Evolutionary conservation across 2,888 invertebrate genomes (phyloP).

Genomic region (Flexamia atlantica): DNA sequence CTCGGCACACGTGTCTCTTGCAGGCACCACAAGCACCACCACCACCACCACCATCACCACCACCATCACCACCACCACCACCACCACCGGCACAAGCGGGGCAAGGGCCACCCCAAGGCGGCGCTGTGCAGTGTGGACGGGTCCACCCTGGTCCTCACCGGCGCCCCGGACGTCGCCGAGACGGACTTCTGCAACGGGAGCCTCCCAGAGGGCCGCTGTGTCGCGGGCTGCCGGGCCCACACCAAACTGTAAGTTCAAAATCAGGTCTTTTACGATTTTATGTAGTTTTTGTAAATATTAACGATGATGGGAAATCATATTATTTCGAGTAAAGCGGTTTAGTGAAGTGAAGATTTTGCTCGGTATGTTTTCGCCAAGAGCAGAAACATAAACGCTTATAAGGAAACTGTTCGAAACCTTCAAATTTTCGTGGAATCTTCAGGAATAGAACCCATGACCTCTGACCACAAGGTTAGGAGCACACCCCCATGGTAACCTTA

Average conservation of each 20-base stretch:
- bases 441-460: too few relatives aligned
- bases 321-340: too few relatives aligned
- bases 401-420: too few relatives aligned
- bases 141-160: constrained; percentile 67
- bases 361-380: too few relatives aligned
- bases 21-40: constrained; percentile 71
- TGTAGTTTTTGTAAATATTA: too few relatives aligned
- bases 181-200: constrained; percentile 61
- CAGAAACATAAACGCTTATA: too few relatives aligned
- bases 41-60: constrained; percentile 70
- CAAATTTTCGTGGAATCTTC: too few relatives aligned
- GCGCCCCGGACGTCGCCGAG: constrained; percentile 51
- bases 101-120: constrained; percentile 64
- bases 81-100: constrained; percentile 68
- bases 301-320: too few relatives aligned
- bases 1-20: constrained; percentile 65
- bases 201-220: constrained; percentile 28
- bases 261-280: neutral
- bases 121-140: constrained; percentile 69
- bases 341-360: too few relatives aligned
- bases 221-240: constrained; percentile 50
- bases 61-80: constrained; percentile 69
- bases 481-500: too few relatives aligned
- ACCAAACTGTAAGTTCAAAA: constrained; percentile 20
- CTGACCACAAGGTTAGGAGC: too few relatives aligned